Percentiles rank a stretch among this genome's conserved stretches.
Conservation (phyloP, 2,113 vertebrate species). For the Calyptommatus sinebrachiatus region DNA sequence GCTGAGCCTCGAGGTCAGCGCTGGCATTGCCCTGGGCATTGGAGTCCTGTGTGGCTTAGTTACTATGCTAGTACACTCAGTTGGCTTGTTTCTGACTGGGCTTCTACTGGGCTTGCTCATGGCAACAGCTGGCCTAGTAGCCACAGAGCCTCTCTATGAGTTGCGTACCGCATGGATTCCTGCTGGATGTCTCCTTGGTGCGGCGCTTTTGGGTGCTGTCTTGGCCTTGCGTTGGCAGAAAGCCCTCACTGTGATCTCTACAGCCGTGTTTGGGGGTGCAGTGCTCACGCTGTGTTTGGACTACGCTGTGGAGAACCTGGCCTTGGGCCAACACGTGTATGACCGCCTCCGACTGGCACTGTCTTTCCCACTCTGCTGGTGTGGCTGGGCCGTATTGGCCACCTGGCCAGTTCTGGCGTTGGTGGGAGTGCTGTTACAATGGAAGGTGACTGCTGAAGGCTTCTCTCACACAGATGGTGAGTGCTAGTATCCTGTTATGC, state of each 20-base stretch:
- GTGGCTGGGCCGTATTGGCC: conserved; percentile 85
- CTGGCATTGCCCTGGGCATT: conserved; percentile 84
- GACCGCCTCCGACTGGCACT: conserved; percentile 76
- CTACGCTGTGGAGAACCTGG: conserved; percentile 83
- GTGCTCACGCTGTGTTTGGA: conserved; percentile 82
- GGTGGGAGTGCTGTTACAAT: conserved; percentile 82
- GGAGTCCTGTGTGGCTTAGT: conserved; percentile 87
- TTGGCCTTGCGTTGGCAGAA: conserved; percentile 85
- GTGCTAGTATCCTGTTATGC: conserved; percentile 1
- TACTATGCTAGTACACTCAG: conserved; percentile 85
- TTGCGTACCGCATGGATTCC: conserved; percentile 85
- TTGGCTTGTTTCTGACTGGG: conserved; percentile 88
- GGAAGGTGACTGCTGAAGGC: conserved; percentile 82
- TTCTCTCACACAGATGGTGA: conserved; percentile 81
- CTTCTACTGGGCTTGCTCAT: conserved; percentile 84
- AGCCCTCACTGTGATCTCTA: conserved; percentile 81
- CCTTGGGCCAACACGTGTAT: conserved; percentile 72
- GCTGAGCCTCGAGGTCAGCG: conserved; percentile 86
- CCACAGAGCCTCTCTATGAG: conserved; percentile 77
- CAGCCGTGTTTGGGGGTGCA: conserved; percentile 80
- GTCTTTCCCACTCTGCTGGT: conserved; percentile 81
- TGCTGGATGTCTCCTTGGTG: conserved; percentile 76
- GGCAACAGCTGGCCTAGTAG: conserved; percentile 75
- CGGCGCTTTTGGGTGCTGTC: conserved; percentile 83
- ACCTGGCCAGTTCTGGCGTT: conserved; percentile 82